phyloP scores from a whole-genome alignment of 2,113 vertebrate species.

The Origma solitaria region DNA sequence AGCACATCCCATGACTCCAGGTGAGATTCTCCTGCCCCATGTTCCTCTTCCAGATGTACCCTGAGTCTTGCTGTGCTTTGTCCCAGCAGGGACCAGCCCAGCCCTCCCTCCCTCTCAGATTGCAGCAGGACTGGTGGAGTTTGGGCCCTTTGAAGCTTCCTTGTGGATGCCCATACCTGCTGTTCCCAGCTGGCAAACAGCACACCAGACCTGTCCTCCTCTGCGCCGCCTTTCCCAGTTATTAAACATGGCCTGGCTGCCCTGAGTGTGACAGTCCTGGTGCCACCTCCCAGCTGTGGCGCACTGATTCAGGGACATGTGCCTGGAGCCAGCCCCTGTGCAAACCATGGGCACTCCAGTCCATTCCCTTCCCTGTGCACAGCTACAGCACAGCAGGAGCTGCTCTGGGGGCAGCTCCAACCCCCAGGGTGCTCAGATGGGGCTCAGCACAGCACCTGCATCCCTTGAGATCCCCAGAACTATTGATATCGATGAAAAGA shows the following conservation, averaged over 20 bases:
- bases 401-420: background rate
- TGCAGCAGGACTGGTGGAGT: background rate
- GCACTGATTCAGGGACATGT: background rate
- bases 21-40: background rate
- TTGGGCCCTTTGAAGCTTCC: background rate
- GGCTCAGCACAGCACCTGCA: background rate
- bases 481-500: background rate
- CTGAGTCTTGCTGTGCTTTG: background rate
- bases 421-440: accelerated
- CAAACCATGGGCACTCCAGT: background rate
- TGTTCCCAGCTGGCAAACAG: background rate
- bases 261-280: background rate
- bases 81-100: background rate
- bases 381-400: background rate
- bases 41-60: accelerated
- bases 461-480: background rate
- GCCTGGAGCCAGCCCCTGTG: background rate
- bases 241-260: background rate
- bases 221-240: background rate
- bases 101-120: background rate
- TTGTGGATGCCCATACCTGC: background rate
- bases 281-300: background rate
- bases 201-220: background rate
- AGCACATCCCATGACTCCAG: background rate
- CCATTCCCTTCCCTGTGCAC: background rate